Base-by-base conservation (phyloP, 2,888 invertebrate species). In the Calameuta filiformis region DNA sequence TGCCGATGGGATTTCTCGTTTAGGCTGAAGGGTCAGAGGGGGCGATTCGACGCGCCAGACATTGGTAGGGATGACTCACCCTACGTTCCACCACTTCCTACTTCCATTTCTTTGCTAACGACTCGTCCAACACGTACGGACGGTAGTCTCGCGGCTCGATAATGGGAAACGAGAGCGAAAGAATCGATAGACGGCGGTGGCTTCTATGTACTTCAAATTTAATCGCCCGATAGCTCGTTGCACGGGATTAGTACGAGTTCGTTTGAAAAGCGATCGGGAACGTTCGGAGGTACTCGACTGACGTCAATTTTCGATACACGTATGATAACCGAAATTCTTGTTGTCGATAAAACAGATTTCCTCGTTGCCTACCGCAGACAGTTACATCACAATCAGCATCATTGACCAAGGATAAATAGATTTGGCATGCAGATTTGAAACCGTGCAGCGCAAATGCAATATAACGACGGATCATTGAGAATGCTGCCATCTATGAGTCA, bases 1-100 rank as follows among this genome's bases (percentile, higher is more conserved):
- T 89, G 85, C 75, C 79, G 79, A 73, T 35, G 30, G 34, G 71
- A 23, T 71, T 31, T 31, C 71, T 12, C 71, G 31, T 34, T 71
- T 71, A 31, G 9, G 23, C 9, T 2, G 23, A 56, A 56, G 56
- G 56, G 56, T 56, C 56, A 23, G 56, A 56, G 56, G 56, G 56
- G 56, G 56, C 23, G 23, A 56, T 23, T 56, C 23, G 56, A 56
- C 23, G 23, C 23, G 56, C 56, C 56, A 56, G 56, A 9, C 23
- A 9, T 11, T 35, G 71, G 71, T 35, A 71, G 35, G 33, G 75
- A 40, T 56, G 76, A 68, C 37, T 78, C 71, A 68, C 78, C 73
- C 78, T 35, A 33, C 30, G 35, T 76, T 78, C n/a, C 35, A 31
- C 35, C 35, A 33, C 56, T 56, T 56, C 56, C 56, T 56, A 56